Evolutionary conservation across 2,113 vertebrate genomes (phyloP), one percentile per base, ranked within the genome.

Genomic region (Steatornis caripensis): DNA sequence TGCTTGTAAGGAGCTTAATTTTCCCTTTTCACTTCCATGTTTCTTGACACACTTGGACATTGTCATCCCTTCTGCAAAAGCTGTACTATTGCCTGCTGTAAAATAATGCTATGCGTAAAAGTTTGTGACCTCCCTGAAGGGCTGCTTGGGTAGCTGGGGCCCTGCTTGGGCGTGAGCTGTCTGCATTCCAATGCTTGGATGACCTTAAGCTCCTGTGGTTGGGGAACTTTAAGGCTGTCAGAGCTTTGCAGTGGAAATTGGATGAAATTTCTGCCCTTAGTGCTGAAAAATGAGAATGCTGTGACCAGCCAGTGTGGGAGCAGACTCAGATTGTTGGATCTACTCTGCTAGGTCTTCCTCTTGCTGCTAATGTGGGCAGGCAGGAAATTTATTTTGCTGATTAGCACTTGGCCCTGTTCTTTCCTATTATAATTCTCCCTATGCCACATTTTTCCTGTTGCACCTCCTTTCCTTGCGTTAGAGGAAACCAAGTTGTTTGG

Each of bases 361-460:
- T 27, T 51, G 34, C 36, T 64, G 37, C 34, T 43, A 5, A 7
- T n/a, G 12, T 16, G 37, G 26, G 36, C 48, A 60, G 53, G 32
- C 39, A 79, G 57, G 22, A 5, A 0, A 23, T 37, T 27, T 15
- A 9, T n/a, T 69, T 32, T 76, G 15, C 30, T 51, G 54, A 6
- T 13, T 20, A 12, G 11, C 13, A 7, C 36, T 21, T 36, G 30
- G 12, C 12, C 22, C 18, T 80, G 43, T 62, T 62, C 15, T 76
- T 68, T 39, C 17, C 17, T 51, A 0, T 0, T 34, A 19, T 37
- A 39, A 9, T 5, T 3, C 3, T 53, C 27, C 4, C 16, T 5
- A 1, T 24, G 20, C 6, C 6, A 43, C 6, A 51, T 49, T 19
- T 70, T 29, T 61, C 45, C 21, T 34, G 1, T 45, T 75, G 19